phyloP scores from a whole-genome alignment of 2,797 vertebrate species.

The Crenichthys baileyi region DNA sequence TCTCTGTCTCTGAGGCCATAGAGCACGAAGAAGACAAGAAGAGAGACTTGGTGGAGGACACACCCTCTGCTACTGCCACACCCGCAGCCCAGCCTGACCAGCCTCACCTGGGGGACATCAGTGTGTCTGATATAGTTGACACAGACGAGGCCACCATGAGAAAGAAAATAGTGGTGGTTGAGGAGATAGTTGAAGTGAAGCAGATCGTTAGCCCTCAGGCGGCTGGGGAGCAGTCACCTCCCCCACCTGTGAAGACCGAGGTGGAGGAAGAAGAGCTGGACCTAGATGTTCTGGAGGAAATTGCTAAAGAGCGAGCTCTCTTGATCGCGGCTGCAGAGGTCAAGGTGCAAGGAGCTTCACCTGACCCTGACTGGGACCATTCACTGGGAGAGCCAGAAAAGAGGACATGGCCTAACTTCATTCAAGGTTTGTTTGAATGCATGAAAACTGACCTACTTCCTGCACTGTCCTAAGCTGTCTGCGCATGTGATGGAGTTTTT shows the following conservation, averaged over 20 bases:
- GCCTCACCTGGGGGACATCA: constrained; percentile 61
- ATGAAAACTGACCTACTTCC: constrained; percentile 52
- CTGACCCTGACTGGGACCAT: constrained; percentile 79
- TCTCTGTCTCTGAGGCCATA: constrained; percentile 65
- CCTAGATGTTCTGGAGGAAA: constrained; percentile 79
- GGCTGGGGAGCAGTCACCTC: constrained; percentile 55
- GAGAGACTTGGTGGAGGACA: constrained; percentile 63
- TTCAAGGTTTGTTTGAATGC: constrained; percentile 78
- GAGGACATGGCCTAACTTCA: constrained; percentile 82
- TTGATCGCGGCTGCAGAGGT: constrained; percentile 25
- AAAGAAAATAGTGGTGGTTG: constrained; percentile 85
- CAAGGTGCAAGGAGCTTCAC: constrained; percentile 47
- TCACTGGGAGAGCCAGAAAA: constrained; percentile 78
- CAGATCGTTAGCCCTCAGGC: constrained; percentile 67
- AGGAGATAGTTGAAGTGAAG: constrained; percentile 84
- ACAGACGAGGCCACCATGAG: constrained; percentile 79
- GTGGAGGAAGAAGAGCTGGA: constrained; percentile 75
- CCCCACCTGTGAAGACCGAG: constrained; percentile 52
- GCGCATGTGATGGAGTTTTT: constrained; percentile 56
- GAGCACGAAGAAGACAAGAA: constrained; percentile 65
- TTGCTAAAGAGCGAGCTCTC: constrained; percentile 75
- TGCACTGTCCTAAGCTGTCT: constrained; percentile 32
- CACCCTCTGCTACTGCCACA: constrained; percentile 68
- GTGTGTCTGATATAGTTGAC: constrained; percentile 38
- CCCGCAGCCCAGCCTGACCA: constrained; percentile 50